Percentiles rank a stretch among this genome's conserved stretches.
phyloP scores from a whole-genome alignment of 1,140 invertebrate genomes.

The Ephestia elutella region DNA sequence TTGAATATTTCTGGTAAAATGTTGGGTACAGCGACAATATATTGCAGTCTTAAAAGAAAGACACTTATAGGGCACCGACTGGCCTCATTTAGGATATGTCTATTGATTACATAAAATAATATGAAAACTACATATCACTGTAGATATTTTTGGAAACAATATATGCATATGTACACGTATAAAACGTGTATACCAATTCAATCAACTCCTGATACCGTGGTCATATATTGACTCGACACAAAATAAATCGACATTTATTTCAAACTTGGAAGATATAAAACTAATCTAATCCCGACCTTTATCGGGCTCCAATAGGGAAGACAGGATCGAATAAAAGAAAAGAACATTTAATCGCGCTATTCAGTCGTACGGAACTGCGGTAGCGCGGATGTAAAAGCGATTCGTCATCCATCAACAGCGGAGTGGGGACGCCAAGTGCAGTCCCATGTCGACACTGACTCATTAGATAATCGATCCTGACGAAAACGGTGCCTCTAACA shows the following conservation, averaged over 20 bases:
- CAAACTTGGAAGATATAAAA: background rate
- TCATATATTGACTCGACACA: background rate
- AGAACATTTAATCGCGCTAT: slow-evolving; percentile 28
- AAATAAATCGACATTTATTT: background rate
- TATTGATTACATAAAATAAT: too few relatives aligned
- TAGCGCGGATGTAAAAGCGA: slow-evolving; percentile 44
- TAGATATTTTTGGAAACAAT: too few relatives aligned
- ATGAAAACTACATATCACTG: too few relatives aligned
- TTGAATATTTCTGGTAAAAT: too few relatives aligned
- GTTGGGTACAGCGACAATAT: too few relatives aligned
- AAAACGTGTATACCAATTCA: too few relatives aligned
- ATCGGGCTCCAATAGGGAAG: background rate
- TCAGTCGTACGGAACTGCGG: slow-evolving; percentile 39
- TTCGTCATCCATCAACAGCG: slow-evolving; percentile 58
- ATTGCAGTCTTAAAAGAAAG: too few relatives aligned
- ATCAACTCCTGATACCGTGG: too few relatives aligned
- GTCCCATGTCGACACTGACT: slow-evolving; percentile 58
- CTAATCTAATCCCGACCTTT: background rate
- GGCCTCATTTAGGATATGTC: too few relatives aligned
- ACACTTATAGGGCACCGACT: too few relatives aligned
- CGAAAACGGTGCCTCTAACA: slow-evolving; percentile 20
- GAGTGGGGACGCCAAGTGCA: slow-evolving; percentile 53
- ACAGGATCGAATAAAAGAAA: slow-evolving; percentile 9
- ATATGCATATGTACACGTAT: too few relatives aligned
- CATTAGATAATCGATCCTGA: slow-evolving; percentile 64